Percentiles rank a stretch among this genome's conserved stretches.
Conservation (phyloP, 2,797 vertebrate species). For the Tokudaia muenninki region DNA sequence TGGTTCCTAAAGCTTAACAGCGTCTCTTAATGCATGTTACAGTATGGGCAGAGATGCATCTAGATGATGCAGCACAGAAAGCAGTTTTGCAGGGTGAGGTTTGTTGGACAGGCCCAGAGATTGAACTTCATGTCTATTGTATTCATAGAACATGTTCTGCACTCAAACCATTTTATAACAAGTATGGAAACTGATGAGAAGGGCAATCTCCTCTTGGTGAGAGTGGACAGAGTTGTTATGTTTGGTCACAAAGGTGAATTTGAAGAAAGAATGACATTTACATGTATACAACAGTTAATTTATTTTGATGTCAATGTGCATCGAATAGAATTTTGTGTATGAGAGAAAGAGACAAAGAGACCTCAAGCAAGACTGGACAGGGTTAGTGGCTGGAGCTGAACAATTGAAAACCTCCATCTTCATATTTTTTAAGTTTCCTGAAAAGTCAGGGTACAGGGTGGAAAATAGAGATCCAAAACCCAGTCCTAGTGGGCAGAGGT, state of each 20-base stretch:
- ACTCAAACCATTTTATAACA: neutral
- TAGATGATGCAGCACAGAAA: neutral
- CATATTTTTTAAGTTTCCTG: constrained; percentile 18
- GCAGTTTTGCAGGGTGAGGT: neutral
- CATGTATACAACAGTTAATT: neutral
- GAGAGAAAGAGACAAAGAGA: neutral
- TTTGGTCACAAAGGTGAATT: neutral
- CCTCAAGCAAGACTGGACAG: neutral
- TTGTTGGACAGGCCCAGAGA: neutral
- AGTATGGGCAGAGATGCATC: neutral
- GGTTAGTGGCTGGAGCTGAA: neutral
- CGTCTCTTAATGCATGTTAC: neutral
- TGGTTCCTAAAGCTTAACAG: constrained; percentile 12
- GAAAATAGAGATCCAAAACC: neutral
- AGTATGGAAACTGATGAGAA: constrained; percentile 5
- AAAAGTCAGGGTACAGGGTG: neutral
- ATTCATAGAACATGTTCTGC: constrained; percentile 25
- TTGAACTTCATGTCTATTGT: neutral
- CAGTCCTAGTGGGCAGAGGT: neutral
- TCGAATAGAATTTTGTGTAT: neutral
- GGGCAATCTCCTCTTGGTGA: neutral
- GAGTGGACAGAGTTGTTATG: neutral
- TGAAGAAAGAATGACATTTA: neutral
- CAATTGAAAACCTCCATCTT: neutral
- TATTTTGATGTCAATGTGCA: neutral